Evolutionary conservation across 2,888 invertebrate genomes (phyloP).

Genomic region (Nomada hirtipes): DNA sequence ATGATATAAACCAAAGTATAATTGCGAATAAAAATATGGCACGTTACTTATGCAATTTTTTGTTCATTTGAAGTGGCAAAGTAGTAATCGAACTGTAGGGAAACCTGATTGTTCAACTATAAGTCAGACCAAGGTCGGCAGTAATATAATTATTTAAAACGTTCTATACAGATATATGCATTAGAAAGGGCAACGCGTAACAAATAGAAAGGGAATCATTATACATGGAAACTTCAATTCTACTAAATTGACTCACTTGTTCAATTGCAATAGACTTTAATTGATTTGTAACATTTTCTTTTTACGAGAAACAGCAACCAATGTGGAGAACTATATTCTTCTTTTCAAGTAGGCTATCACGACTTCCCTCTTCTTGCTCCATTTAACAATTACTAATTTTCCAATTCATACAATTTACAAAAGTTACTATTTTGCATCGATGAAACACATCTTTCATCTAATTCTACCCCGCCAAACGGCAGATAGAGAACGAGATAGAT

Average conservation of each 20-base stretch:
- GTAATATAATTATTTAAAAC: neutral
- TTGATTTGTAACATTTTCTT: no score
- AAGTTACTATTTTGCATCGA: no score
- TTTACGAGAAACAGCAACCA: no score
- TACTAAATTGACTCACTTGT: constrained; percentile 15
- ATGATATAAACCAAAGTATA: neutral
- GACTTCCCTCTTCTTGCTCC: no score
- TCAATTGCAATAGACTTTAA: neutral
- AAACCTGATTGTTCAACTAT: neutral
- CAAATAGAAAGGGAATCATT: constrained; percentile 15
- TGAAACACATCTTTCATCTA: no score
- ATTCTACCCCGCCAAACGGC: no score
- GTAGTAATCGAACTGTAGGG: neutral
- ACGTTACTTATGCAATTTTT: neutral
- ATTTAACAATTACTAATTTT: no score
- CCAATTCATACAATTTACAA: no score
- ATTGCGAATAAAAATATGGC: neutral
- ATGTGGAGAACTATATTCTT: no score
- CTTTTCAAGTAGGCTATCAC: no score
- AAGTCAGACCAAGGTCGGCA: constrained; percentile 3
- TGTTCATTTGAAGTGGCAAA: no score
- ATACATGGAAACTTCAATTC: constrained; percentile 7
- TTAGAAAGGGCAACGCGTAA: constrained; percentile 5
- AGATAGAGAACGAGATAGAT: no score
- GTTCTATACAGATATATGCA: neutral